Conservation (phyloP, 2,797 vertebrate genomes). For the Atherinosoma microstoma region DNA sequence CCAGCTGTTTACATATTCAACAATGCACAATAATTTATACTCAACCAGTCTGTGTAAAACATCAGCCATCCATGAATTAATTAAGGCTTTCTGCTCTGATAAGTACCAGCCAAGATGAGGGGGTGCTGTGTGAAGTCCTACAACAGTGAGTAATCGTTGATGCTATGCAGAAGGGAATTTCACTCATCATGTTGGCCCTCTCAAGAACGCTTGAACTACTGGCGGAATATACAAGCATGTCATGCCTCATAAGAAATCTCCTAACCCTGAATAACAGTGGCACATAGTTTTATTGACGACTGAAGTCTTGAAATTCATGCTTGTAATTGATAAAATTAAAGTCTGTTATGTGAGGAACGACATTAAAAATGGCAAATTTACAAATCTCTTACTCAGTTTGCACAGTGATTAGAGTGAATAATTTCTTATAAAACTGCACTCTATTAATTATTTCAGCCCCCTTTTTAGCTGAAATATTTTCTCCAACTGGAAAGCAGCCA, state of each 20-base stretch:
- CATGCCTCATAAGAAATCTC: conserved; percentile 31
- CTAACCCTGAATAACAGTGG: conserved; percentile 30
- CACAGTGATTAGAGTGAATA: conserved; percentile 12
- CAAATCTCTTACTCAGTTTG: conserved; percentile 13
- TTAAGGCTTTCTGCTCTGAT: conserved; percentile 83
- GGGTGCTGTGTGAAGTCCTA: conserved; percentile 59
- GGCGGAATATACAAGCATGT: conserved; percentile 41
- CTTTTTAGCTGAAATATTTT: conserved; percentile 1
- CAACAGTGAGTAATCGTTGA: conserved; percentile 66
- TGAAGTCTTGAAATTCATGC: conserved; percentile 2
- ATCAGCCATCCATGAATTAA: conserved; percentile 82
- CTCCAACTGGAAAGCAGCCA: neutral
- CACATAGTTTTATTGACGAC: conserved; percentile 9
- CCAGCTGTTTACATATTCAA: conserved; percentile 81
- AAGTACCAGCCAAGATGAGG: conserved; percentile 75
- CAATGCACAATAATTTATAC: conserved; percentile 76
- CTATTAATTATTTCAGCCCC: neutral
- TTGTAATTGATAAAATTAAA: conserved; percentile 24
- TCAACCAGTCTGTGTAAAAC: conserved; percentile 72
- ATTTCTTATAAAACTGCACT: neutral
- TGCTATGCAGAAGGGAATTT: conserved; percentile 66
- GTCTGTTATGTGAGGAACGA: neutral
- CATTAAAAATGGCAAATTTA: conserved; percentile 17
- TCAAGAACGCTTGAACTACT: conserved; percentile 49
- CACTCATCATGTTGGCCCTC: conserved; percentile 42